Evolutionary conservation across 1,140 invertebrate genomes (phyloP).

Genomic region (Drosophila insularis): DNA sequence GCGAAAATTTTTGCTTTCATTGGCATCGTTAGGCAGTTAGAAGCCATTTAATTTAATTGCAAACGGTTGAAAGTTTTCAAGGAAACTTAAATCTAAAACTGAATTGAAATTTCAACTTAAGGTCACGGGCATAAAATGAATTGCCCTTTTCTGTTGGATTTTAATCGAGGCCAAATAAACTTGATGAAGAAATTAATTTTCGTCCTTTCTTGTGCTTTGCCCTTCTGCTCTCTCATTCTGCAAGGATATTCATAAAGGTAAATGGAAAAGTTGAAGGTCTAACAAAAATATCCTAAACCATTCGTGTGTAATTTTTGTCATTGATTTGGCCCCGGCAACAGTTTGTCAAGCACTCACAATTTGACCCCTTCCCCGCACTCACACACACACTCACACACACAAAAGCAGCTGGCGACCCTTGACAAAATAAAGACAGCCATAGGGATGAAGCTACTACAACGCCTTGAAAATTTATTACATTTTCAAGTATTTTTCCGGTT

Average conservation of each 20-base stretch:
- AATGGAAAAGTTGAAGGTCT: slow-evolving; percentile 42
- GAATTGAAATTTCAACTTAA: slow-evolving; percentile 49
- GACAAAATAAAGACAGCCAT: slow-evolving; percentile 31
- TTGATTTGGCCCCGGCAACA: slow-evolving; percentile 68
- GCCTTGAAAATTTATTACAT: slow-evolving; percentile 72
- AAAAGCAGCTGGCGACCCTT: slow-evolving; percentile 49
- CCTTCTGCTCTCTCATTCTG: not conserved
- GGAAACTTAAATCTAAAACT: slow-evolving; percentile 25
- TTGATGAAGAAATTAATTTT: slow-evolving; percentile 58
- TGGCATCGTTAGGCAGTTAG: slow-evolving; percentile 1
- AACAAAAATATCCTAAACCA: slow-evolving; percentile 37
- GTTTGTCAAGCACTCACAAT: slow-evolving; percentile 62
- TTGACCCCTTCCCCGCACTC: slow-evolving; percentile 20
- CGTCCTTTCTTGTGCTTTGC: not conserved
- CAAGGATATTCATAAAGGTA: slow-evolving; percentile 3
- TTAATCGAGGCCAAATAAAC: slow-evolving; percentile 42
- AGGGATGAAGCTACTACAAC: slow-evolving; percentile 17
- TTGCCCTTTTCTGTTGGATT: slow-evolving; percentile 31
- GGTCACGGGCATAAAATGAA: slow-evolving; percentile 46
- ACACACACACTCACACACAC: not conserved
- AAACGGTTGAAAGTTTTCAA: slow-evolving; percentile 41
- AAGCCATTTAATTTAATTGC: slow-evolving; percentile 51
- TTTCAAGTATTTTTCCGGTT: slow-evolving; percentile 77
- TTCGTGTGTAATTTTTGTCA: slow-evolving; percentile 74
- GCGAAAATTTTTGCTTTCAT: not conserved